A percentile compares a stretch with the other conserved stretches of the same genome.
phyloP scores from a whole-genome alignment of 92 coral and sea anemone genomes.

The Phenganax stokvisi region DNA sequence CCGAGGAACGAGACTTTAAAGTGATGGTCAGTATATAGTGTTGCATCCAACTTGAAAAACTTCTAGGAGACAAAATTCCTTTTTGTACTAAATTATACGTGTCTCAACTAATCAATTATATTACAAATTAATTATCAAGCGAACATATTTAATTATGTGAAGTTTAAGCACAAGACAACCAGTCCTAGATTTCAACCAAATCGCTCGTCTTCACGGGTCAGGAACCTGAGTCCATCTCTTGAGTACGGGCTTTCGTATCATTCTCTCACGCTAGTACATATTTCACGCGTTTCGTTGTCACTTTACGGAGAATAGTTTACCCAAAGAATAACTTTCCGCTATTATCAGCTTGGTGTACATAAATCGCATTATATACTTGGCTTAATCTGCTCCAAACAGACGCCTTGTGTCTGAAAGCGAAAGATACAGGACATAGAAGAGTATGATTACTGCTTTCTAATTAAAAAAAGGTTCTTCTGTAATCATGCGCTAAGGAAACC shows the following conservation, averaged over 20 bases:
- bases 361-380: conserved; percentile 24
- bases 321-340: conserved; percentile 25
- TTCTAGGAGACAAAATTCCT: too few relatives aligned
- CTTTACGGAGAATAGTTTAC: conserved; percentile 24
- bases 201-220: conserved; percentile 7
- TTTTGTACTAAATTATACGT: too few relatives aligned
- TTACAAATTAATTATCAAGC: too few relatives aligned
- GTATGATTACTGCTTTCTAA: too few relatives aligned
- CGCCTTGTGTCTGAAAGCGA: conserved; percentile 23
- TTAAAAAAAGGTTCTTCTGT: too few relatives aligned
- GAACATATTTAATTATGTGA: too few relatives aligned
- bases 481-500: too few relatives aligned
- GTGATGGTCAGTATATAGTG: too few relatives aligned
- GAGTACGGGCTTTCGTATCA: not conserved
- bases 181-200: not conserved
- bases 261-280: not conserved
- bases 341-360: conserved; percentile 12
- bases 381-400: conserved; percentile 11
- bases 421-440: too few relatives aligned
- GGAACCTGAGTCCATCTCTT: not conserved
- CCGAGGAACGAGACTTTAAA: too few relatives aligned
- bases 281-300: conserved; percentile 20
- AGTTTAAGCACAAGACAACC: not conserved
- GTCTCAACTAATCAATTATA: too few relatives aligned
- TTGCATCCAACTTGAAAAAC: too few relatives aligned